These are phyloP conservation scores for Pomatostomus ruficeps DNA, from an alignment of 2,113 vertebrate species.

Conservation along the genomic window DNA sequence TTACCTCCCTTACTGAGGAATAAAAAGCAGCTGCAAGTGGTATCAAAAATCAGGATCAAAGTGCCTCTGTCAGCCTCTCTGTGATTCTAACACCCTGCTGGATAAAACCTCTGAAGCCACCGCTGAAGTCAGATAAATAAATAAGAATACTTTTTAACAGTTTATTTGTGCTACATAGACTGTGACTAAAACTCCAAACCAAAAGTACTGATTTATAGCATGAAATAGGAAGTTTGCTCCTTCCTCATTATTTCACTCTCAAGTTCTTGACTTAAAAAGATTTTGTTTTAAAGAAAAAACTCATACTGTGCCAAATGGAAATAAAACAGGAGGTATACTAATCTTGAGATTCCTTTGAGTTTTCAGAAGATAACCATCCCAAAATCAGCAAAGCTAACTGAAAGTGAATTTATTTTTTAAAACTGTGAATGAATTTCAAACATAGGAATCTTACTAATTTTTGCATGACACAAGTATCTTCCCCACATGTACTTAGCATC, in stretches of 20 bases:
- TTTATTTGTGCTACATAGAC: neutral
- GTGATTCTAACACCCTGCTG: neutral
- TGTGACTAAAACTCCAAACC: neutral
- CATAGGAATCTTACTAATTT: neutral
- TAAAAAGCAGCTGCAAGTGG: neutral
- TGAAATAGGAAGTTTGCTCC: neutral
- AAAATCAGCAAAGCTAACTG: neutral
- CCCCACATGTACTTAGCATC: accelerated
- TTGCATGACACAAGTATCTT: neutral
- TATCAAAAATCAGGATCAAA: neutral
- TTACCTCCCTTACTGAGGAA: neutral
- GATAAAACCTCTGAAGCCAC: neutral
- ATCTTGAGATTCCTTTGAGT: neutral
- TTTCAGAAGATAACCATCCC: neutral
- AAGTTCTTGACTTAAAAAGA: neutral
- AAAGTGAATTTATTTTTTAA: neutral
- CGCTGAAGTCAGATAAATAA: neutral
- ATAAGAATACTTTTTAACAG: neutral
- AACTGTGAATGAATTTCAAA: neutral
- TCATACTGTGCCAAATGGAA: neutral
- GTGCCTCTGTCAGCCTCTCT: neutral
- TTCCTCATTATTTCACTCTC: neutral
- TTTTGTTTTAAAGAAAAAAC: neutral
- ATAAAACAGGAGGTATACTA: neutral
- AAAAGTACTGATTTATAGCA: neutral